These are phyloP conservation scores for Caprella mutica DNA, from an alignment of 2,888 invertebrate genomes.

Conservation along the genomic window DNA sequence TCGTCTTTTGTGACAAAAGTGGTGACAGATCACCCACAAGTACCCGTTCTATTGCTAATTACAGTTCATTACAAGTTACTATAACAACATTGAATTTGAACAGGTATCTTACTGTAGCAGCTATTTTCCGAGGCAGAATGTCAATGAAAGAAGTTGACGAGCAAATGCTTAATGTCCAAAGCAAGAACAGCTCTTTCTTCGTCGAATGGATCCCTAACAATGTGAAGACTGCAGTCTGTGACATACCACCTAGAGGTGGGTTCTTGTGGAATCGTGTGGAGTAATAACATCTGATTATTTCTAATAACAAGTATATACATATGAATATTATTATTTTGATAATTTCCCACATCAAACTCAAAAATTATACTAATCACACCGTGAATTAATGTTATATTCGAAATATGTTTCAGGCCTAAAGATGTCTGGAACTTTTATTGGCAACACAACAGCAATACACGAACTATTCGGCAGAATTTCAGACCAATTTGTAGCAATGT, in stretches of 20 bases:
- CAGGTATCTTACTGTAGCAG: constrained; percentile 49
- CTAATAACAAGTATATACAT: neutral
- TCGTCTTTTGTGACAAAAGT: too few relatives aligned
- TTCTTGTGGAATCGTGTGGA: neutral
- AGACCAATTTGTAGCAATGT: constrained; percentile 77
- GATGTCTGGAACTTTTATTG: constrained; percentile 90
- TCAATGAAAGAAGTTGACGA: constrained; percentile 63
- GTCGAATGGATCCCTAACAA: constrained; percentile 92
- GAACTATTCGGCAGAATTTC: constrained; percentile 83
- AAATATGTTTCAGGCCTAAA: constrained; percentile 75
- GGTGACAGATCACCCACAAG: too few relatives aligned
- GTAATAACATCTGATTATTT: neutral
- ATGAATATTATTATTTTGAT: neutral
- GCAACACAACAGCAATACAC: constrained; percentile 84
- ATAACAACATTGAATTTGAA: neutral
- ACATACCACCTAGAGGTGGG: constrained; percentile 63
- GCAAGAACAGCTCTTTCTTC: constrained; percentile 68
- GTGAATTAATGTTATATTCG: too few relatives aligned
- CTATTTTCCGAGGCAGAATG: constrained; percentile 49
- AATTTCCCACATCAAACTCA: neutral
- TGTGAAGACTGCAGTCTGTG: constrained; percentile 85
- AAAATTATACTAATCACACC: too few relatives aligned
- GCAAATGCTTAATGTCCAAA: constrained; percentile 65
- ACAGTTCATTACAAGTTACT: too few relatives aligned
- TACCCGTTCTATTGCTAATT: too few relatives aligned